These are phyloP conservation scores for Teleogryllus oceanicus DNA, from an alignment of 2,888 invertebrate species.

Conservation along the genomic window DNA sequence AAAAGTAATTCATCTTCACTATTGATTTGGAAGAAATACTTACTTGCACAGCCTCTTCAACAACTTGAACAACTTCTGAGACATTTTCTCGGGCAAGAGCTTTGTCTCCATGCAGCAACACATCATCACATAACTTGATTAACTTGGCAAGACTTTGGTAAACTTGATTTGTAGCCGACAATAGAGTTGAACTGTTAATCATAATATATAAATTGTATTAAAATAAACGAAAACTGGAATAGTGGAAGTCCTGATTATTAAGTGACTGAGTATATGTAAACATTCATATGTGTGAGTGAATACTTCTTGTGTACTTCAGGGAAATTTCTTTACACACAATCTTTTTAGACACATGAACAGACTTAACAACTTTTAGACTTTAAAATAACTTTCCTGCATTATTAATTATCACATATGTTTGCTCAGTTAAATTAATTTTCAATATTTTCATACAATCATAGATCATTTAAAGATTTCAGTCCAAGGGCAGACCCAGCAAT, in stretches of 20 bases:
- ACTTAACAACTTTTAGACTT: no score
- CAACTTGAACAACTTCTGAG: constrained; percentile 64
- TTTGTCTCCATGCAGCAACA: constrained; percentile 70
- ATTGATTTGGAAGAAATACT: constrained; percentile 12
- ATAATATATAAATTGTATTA: not conserved
- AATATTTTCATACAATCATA: no score
- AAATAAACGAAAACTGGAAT: not conserved
- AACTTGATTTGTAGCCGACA: constrained; percentile 79
- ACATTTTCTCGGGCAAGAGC: constrained; percentile 61
- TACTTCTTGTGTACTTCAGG: no score
- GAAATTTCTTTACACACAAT: no score
- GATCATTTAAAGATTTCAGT: no score
- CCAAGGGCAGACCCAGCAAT: no score
- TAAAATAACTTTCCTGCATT: no score
- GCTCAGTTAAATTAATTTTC: no score
- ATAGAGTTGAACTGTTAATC: constrained; percentile 61
- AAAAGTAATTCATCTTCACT: not conserved
- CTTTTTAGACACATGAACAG: no score
- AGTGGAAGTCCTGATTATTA: not conserved
- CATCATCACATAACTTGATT: constrained; percentile 86
- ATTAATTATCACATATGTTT: no score
- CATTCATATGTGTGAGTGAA: not conserved
- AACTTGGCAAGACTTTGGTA: constrained; percentile 82
- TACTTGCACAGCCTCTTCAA: constrained; percentile 71
- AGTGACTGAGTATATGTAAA: not conserved